Percentiles rank a stretch among this genome's conserved stretches.
These are phyloP conservation scores for Pristionchus exspectatus DNA, from an alignment of 2,888 invertebrate species.

Conservation along the genomic window DNA sequence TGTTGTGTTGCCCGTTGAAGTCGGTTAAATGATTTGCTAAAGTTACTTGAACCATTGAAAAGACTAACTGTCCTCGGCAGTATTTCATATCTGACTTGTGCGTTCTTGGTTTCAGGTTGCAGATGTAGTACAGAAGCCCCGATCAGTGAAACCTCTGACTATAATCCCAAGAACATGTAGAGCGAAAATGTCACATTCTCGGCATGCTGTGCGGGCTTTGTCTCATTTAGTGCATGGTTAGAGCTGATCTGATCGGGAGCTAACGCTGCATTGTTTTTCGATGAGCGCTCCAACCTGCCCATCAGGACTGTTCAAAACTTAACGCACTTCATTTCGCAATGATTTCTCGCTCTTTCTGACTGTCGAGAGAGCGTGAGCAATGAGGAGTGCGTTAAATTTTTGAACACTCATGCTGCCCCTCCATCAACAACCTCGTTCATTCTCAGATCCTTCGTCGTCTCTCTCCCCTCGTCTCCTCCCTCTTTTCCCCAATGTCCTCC, in stretches of 20 bases:
- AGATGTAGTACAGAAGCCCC: too few species aligned
- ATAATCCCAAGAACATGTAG: too few species aligned
- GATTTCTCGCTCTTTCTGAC: background rate
- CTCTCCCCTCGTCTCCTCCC: background rate
- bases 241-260: too few species aligned
- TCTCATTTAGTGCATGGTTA: background rate
- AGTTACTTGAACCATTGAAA: background rate
- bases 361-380: background rate
- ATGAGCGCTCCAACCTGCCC: background rate
- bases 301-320: background rate
- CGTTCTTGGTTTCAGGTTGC: background rate
- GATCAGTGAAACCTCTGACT: too few species aligned
- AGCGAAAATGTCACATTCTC: too few species aligned
- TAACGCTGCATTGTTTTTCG: background rate
- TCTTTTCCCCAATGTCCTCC: background rate
- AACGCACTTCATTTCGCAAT: background rate
- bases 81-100: background rate
- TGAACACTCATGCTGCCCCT: too few species aligned
- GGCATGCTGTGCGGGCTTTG: background rate
- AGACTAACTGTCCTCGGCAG: background rate
- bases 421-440: background rate
- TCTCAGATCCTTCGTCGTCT: constrained; percentile 12
- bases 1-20: background rate
- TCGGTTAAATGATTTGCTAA: constrained; percentile 23
- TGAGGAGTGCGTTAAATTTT: background rate